Conservation (phyloP, 2,113 vertebrate species). For the Crypturellus undulatus region DNA sequence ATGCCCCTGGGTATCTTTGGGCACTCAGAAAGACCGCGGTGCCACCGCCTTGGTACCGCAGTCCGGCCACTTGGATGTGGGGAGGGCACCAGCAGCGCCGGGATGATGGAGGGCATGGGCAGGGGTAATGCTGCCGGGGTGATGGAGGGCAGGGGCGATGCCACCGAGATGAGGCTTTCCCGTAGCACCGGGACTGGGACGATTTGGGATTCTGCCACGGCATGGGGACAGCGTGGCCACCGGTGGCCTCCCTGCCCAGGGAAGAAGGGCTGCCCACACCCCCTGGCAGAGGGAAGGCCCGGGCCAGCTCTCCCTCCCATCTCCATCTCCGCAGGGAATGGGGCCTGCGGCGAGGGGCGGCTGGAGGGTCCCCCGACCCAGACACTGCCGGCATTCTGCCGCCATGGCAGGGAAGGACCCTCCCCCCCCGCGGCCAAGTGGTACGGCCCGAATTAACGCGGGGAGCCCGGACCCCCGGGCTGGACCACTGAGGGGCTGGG, state of each 20-base stretch:
- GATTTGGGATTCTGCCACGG: rapidly evolving
- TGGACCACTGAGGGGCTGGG: not conserved
- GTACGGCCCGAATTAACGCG: rapidly evolving
- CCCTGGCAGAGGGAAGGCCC: not conserved
- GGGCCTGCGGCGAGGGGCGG: not conserved
- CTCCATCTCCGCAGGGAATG: rapidly evolving
- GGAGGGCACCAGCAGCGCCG: not conserved
- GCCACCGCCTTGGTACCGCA: rapidly evolving
- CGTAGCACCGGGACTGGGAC: rapidly evolving
- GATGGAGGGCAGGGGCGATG: not conserved
- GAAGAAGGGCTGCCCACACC: rapidly evolving
- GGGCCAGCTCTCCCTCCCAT: not conserved
- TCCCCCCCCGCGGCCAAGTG: not conserved
- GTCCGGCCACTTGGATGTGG: rapidly evolving
- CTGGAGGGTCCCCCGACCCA: rapidly evolving
- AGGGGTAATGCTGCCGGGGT: too few relatives aligned
- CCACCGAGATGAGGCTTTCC: not conserved
- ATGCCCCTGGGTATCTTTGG: not conserved
- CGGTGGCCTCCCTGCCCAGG: rapidly evolving
- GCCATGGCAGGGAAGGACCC: rapidly evolving
- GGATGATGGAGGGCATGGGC: too few relatives aligned
- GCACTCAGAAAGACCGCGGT: rapidly evolving
- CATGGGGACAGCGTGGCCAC: rapidly evolving
- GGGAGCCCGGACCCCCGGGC: rapidly evolving
- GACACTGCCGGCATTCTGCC: not conserved